phyloP scores from a whole-genome alignment of 2,888 invertebrate genomes.

The Eubasilissa splendida region DNA sequence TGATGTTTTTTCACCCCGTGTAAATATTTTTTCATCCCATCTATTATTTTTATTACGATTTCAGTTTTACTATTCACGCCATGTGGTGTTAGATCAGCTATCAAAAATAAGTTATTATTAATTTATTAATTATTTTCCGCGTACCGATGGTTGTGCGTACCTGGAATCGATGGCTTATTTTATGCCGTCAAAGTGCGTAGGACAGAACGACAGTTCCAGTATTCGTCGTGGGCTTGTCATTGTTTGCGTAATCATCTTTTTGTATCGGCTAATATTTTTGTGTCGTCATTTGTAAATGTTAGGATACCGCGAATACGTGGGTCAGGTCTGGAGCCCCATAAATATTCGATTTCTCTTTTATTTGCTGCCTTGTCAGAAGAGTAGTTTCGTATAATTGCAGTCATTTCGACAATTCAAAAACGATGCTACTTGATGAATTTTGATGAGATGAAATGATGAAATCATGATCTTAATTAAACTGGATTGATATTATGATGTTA shows the following conservation, averaged over 20 bases:
- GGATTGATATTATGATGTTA: neutral
- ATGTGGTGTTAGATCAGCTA: too few relatives aligned
- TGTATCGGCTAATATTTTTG: constrained; percentile 50
- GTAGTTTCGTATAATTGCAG: constrained; percentile 14
- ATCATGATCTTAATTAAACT: neutral
- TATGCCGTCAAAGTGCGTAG: constrained; percentile 43
- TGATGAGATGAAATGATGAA: neutral
- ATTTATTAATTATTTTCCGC: too few relatives aligned
- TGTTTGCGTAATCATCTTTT: constrained; percentile 50
- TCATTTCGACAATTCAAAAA: neutral
- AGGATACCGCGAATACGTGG: constrained; percentile 34
- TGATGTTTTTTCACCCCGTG: too few relatives aligned
- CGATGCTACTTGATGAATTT: neutral
- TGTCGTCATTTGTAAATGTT: constrained; percentile 48
- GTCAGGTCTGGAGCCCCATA: constrained; percentile 17
- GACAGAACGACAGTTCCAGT: constrained; percentile 40
- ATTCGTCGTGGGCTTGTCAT: constrained; percentile 45
- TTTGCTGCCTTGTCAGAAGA: neutral
- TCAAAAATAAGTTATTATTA: too few relatives aligned
- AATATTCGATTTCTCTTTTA: constrained; percentile 19
- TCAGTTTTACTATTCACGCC: too few relatives aligned
- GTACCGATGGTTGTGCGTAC: constrained; percentile 1
- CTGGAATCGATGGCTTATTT: constrained; percentile 22
- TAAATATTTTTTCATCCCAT: too few relatives aligned
- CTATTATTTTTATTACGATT: too few relatives aligned